phyloP scores from a whole-genome alignment of 2,113 vertebrate species.

The Speoplatyrhinus poulsoni region DNA sequence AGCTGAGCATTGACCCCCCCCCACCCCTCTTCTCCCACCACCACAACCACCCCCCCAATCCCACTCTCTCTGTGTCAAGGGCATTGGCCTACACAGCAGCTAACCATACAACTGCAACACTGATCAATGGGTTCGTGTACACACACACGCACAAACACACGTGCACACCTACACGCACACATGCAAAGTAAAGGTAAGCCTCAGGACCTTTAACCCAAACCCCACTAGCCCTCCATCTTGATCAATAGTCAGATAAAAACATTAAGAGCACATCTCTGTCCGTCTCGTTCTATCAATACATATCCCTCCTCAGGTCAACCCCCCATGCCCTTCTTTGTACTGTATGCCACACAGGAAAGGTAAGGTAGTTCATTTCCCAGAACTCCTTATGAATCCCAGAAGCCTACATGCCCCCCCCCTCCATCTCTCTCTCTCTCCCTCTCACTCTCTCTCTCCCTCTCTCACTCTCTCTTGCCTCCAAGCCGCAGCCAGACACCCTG shows the following conservation, averaged over 20 bases:
- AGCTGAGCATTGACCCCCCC: slow-evolving; percentile 23
- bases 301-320: slow-evolving; percentile 33
- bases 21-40: no score
- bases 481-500: slow-evolving; percentile 69
- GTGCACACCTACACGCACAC: not conserved
- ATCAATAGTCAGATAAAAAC: slow-evolving; percentile 68
- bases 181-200: slow-evolving; percentile 49
- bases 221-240: slow-evolving; percentile 56
- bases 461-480: slow-evolving; percentile 42
- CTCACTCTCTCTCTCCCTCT: no score
- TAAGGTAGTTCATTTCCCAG: slow-evolving; percentile 66
- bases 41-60: slow-evolving; percentile 34
- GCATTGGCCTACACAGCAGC: slow-evolving; percentile 53
- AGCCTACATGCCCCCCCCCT: slow-evolving; percentile 53
- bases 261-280: slow-evolving; percentile 49
- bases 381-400: slow-evolving; percentile 54
- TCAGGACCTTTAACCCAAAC: slow-evolving; percentile 61
- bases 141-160: not conserved
- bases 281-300: slow-evolving; percentile 51
- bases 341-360: slow-evolving; percentile 42
- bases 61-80: slow-evolving; percentile 55
- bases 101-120: slow-evolving; percentile 35
- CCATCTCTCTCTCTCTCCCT: slow-evolving; percentile 42
- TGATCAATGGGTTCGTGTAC: slow-evolving; percentile 55
- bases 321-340: slow-evolving; percentile 40